These are phyloP conservation scores for Piprites chloris DNA, from an alignment of 2,113 vertebrate genomes.

Conservation along the genomic window DNA sequence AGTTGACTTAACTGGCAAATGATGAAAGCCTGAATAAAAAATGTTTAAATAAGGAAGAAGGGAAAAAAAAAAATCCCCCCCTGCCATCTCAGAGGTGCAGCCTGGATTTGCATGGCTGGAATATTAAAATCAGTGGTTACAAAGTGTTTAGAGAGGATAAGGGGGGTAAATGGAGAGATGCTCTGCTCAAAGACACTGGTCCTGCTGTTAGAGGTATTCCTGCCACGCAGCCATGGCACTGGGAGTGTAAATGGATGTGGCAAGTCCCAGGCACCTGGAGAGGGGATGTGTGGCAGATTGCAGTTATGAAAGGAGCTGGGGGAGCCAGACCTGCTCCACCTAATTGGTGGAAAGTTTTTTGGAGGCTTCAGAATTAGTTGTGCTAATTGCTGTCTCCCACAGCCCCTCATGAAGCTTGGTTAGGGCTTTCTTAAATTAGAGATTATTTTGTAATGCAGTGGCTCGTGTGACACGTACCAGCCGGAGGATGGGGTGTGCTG, in stretches of 20 bases:
- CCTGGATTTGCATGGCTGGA: constrained; percentile 13
- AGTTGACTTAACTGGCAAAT: constrained; percentile 77
- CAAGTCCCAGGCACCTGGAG: not conserved
- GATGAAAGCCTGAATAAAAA: constrained; percentile 64
- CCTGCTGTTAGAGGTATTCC: not conserved
- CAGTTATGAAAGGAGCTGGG: rapidly evolving
- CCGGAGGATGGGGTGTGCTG: not conserved
- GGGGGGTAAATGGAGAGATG: not conserved
- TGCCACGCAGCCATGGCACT: not conserved
- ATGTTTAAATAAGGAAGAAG: constrained; percentile 48
- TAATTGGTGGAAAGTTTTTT: not conserved
- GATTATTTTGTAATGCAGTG: not conserved
- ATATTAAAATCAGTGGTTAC: constrained; percentile 11
- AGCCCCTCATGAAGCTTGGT: not conserved
- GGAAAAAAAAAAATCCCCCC: not conserved
- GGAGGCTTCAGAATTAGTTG: not conserved
- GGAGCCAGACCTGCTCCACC: not conserved
- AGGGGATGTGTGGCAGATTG: not conserved
- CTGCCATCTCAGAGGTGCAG: not conserved
- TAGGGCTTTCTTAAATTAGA: not conserved
- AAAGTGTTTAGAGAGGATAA: not conserved
- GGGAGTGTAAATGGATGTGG: not conserved
- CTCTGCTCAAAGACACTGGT: not conserved
- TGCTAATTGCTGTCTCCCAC: not conserved
- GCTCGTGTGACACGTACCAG: not conserved